phyloP scores from a whole-genome alignment of 2,888 invertebrate species.

The Netelia inedita region DNA sequence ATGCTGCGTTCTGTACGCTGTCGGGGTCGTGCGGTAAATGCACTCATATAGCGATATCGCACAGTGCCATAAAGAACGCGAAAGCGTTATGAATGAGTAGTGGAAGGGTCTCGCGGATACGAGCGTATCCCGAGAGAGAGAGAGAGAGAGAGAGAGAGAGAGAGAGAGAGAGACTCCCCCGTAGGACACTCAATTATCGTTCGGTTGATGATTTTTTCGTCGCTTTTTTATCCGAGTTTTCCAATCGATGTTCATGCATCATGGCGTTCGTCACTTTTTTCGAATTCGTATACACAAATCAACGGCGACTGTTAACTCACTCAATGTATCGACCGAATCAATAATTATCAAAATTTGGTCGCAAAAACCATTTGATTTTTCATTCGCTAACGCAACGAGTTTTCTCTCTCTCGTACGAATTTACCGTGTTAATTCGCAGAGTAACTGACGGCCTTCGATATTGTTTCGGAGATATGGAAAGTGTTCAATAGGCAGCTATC shows the following conservation, averaged over 20 bases:
- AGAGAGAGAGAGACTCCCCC: not conserved
- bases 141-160: constrained; percentile 6
- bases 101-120: constrained; percentile 8
- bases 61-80: constrained; percentile 57
- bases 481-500: too few relatives aligned
- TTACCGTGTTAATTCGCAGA: not conserved
- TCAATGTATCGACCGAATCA: not conserved
- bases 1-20: constrained; percentile 52
- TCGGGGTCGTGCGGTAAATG: constrained; percentile 47
- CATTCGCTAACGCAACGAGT: not conserved
- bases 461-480: too few relatives aligned
- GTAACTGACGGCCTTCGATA: too few relatives aligned
- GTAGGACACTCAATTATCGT: constrained; percentile 20
- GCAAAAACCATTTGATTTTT: not conserved
- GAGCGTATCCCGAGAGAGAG: constrained; percentile 30
- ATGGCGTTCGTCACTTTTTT: not conserved
- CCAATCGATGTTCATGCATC: constrained; percentile 12
- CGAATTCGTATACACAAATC: not conserved
- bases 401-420: not conserved
- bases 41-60: constrained; percentile 54
- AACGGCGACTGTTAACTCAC: not conserved
- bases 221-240: not conserved
- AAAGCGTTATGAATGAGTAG: constrained; percentile 59
- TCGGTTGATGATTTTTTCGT: not conserved
- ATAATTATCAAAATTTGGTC: too few relatives aligned